These are phyloP conservation scores for Maconellicoccus hirsutus DNA, from an alignment of 1,140 invertebrate genomes.

Conservation along the genomic window DNA sequence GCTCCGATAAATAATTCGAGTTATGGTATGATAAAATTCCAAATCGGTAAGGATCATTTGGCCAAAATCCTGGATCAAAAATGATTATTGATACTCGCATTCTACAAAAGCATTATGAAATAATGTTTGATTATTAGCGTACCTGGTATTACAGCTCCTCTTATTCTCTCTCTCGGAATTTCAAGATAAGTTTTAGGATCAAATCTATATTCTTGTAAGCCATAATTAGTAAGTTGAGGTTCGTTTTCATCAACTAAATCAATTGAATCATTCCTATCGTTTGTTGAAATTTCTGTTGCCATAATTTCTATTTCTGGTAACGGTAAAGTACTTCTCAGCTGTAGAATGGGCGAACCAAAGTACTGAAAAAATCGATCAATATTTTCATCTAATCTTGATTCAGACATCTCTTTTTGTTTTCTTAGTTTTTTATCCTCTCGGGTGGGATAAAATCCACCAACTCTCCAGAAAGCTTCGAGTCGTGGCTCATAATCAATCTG, in stretches of 20 bases:
- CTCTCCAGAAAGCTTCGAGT: slow-evolving; percentile 66
- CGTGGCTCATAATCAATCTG: slow-evolving; percentile 58
- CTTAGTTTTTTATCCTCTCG: slow-evolving; percentile 28
- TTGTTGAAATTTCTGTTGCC: not conserved
- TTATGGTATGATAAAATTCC: slow-evolving; percentile 60
- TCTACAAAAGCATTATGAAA: not conserved
- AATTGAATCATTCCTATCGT: slow-evolving; percentile 13
- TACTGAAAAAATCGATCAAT: slow-evolving; percentile 55
- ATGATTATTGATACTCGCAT: slow-evolving; percentile 1
- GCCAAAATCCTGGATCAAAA: slow-evolving; percentile 57
- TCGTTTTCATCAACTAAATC: not conserved
- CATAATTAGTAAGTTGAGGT: not conserved
- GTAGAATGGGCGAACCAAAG: slow-evolving; percentile 46
- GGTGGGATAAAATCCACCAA: slow-evolving; percentile 52
- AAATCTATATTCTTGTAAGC: slow-evolving; percentile 24
- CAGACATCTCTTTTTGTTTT: slow-evolving; percentile 33
- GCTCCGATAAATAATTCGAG: slow-evolving; percentile 40
- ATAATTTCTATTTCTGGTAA: slow-evolving; percentile 33
- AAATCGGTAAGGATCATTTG: slow-evolving; percentile 56
- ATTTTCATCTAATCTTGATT: slow-evolving; percentile 39
- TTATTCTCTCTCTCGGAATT: slow-evolving; percentile 36
- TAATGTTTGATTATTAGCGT: slow-evolving; percentile 28
- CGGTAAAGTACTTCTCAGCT: slow-evolving; percentile 50
- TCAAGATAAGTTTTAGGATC: slow-evolving; percentile 26
- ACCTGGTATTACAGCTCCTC: slow-evolving; percentile 63